Conservation (phyloP, 2,888 invertebrate species). For the Dyspetes luteomarginatus region DNA sequence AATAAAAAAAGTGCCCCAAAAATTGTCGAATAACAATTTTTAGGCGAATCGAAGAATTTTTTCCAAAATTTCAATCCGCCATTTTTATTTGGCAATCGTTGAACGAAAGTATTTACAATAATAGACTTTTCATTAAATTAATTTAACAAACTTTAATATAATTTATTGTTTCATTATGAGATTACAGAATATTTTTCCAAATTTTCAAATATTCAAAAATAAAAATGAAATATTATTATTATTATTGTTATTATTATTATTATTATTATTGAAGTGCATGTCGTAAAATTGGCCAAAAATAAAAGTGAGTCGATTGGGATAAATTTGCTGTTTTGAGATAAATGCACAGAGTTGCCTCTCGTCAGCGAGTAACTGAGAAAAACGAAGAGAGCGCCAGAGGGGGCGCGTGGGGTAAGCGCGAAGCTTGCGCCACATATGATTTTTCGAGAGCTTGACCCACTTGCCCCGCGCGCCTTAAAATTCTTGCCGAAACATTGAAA, state of each 20-base stretch:
- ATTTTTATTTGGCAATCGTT: too few species aligned
- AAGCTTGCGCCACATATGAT: conserved; percentile 49
- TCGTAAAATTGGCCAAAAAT: neutral
- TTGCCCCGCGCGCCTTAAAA: conserved; percentile 42
- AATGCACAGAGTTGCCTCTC: neutral
- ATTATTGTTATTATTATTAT: too few species aligned
- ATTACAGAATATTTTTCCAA: too few species aligned
- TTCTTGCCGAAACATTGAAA: conserved; percentile 53
- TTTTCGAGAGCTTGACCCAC: conserved; percentile 63
- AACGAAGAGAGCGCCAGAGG: neutral
- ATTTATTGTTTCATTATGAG: too few species aligned
- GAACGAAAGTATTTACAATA: too few species aligned
- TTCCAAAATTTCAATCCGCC: too few species aligned
- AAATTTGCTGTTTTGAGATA: neutral
- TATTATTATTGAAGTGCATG: neutral
- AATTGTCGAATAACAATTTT: too few species aligned
- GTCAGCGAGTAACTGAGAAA: neutral
- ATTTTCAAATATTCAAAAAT: neutral
- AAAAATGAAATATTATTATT: too few species aligned
- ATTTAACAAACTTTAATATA: too few species aligned
- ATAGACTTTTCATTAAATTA: too few species aligned
- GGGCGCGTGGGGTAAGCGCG: neutral
- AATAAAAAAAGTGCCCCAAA: too few species aligned
- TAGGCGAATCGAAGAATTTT: too few species aligned
- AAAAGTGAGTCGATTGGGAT: neutral